Evolutionary conservation across 92 coral and sea anemone species (phyloP).

Genomic region (Epizoanthus scotinus): DNA sequence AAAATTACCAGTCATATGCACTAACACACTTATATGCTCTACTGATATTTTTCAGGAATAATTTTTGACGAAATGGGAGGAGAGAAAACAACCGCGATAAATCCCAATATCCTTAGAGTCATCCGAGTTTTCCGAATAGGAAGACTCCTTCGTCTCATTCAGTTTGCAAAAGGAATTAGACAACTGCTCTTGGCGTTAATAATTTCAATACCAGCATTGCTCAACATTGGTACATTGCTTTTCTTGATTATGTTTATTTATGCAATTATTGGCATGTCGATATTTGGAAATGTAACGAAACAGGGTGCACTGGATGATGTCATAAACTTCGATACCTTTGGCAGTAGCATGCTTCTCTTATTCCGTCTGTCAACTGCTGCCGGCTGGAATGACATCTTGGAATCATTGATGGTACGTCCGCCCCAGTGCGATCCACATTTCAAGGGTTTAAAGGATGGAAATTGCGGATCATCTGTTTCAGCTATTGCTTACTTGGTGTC

Average conservation of each 20-base stretch:
- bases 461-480: conserved; percentile 78
- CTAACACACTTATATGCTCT: not conserved
- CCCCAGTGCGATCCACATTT: conserved; percentile 82
- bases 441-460: conserved; percentile 63
- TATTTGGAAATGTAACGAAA: conserved; percentile 83
- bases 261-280: conserved; percentile 92
- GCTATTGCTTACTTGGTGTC: conserved; percentile 73
- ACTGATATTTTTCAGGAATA: conserved; percentile 57
- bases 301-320: conserved; percentile 83
- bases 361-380: conserved; percentile 94
- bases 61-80: conserved; percentile 74
- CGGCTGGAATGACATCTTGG: conserved; percentile 94
- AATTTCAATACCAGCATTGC: conserved; percentile 87
- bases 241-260: conserved; percentile 89
- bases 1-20: no score
- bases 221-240: conserved; percentile 90
- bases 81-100: conserved; percentile 55
- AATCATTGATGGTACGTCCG: conserved; percentile 84
- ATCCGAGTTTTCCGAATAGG: conserved; percentile 90
- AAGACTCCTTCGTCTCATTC: conserved; percentile 79
- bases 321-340: conserved; percentile 90
- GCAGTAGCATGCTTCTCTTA: conserved; percentile 83
- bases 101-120: conserved; percentile 81
- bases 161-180: conserved; percentile 96
- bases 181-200: conserved; percentile 86